Evolutionary conservation across 2,888 invertebrate species (phyloP).

Genomic region (Leucozona laternaria): DNA sequence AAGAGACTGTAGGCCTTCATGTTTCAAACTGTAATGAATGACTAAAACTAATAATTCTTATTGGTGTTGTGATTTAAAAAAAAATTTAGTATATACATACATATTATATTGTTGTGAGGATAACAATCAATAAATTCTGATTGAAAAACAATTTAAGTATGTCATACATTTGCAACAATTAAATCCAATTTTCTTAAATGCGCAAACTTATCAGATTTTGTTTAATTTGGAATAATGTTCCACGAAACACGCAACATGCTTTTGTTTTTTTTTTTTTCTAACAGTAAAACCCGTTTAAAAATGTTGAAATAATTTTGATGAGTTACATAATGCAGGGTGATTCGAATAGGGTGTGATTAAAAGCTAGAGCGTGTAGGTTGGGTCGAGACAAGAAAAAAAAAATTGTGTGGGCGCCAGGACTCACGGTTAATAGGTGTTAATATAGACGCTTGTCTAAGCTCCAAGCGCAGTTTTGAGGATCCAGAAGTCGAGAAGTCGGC

Average conservation of each 20-base stretch:
- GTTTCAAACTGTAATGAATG: neutral
- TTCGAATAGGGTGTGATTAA: no score
- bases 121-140: neutral
- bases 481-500: no score
- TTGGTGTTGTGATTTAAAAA: neutral
- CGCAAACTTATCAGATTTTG: neutral
- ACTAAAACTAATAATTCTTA: neutral
- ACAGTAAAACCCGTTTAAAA: neutral
- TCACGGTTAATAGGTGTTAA: no score
- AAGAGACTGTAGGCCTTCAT: constrained; percentile 16
- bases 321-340: no score
- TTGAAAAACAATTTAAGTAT: neutral
- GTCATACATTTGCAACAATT: neutral
- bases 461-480: no score
- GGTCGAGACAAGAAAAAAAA: no score
- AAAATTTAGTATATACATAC: no score
- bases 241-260: constrained; percentile 6
- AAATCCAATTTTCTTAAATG: constrained; percentile 14
- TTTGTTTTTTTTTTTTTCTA: neutral
- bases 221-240: neutral
- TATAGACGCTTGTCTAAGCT: no score
- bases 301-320: no score
- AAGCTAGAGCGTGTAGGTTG: no score
- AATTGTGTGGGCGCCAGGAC: no score
- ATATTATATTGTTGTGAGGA: no score